Conservation (phyloP, 2,113 vertebrate species). For the Oreotrochilus melanogaster region DNA sequence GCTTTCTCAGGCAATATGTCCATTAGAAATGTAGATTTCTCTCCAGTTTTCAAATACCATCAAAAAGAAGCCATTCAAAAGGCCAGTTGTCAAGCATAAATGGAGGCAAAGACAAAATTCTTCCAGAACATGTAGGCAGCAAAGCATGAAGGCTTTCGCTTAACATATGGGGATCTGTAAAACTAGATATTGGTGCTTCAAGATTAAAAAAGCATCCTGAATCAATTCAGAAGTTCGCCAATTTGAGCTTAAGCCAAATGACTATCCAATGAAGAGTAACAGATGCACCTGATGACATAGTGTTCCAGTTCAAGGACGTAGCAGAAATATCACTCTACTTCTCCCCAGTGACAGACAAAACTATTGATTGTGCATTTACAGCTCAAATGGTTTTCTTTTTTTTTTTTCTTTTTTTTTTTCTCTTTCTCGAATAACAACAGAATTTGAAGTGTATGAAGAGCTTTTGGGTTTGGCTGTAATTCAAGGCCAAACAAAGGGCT, state of each 20-base stretch:
- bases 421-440: conserved; percentile 32
- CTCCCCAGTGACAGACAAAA: conserved; percentile 54
- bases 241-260: conserved; percentile 16
- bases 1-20: neutral
- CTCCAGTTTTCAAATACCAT: neutral
- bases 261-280: conserved; percentile 23
- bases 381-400: conserved; percentile 5
- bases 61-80: neutral
- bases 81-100: neutral
- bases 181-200: neutral
- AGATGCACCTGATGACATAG: conserved; percentile 59
- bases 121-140: neutral
- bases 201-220: neutral
- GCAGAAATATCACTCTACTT: conserved; percentile 46
- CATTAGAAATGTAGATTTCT: neutral
- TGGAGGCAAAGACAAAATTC: neutral
- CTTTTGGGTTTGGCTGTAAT: conserved; percentile 29
- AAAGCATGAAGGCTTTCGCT: neutral
- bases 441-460: conserved; percentile 45
- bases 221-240: conserved; percentile 17
- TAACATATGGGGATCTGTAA: neutral
- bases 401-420: neutral
- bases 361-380: conserved; percentile 73
- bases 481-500: conserved; percentile 64
- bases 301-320: conserved; percentile 58